Conservation (phyloP, 2,797 vertebrate genomes). For the Xyrichtys novacula region DNA sequence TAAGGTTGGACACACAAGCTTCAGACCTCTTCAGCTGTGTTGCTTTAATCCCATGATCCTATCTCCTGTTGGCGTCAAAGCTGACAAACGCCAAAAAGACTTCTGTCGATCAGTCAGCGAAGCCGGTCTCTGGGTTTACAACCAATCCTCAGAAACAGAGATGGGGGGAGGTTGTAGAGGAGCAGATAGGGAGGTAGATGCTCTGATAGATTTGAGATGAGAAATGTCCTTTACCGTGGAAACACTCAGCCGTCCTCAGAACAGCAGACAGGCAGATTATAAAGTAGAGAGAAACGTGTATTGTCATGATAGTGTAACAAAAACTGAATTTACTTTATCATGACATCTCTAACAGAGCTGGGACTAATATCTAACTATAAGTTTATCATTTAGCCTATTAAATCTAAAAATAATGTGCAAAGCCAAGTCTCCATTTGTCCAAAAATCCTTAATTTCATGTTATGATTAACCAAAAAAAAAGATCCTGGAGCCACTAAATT, state of each 20-base stretch:
- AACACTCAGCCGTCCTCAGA: neutral
- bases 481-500: no score
- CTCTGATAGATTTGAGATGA: constrained; percentile 37
- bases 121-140: neutral
- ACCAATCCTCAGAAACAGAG: constrained; percentile 11
- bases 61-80: constrained; percentile 29
- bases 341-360: no score
- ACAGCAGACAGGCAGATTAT: constrained; percentile 25
- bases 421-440: no score
- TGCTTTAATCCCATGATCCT: constrained; percentile 14
- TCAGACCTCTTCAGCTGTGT: neutral
- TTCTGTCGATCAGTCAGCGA: constrained; percentile 16
- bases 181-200: constrained; percentile 15
- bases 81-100: constrained; percentile 19
- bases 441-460: no score
- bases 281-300: constrained; percentile 22
- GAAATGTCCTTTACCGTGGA: constrained; percentile 27
- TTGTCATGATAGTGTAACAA: no score
- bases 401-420: no score
- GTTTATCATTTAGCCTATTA: no score
- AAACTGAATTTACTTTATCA: no score
- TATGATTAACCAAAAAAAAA: no score
- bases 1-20: neutral
- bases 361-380: no score
- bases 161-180: neutral